Base-by-base conservation (phyloP, 2,113 vertebrate species). In the Gnathonemus echidnorhynchus region DNA sequence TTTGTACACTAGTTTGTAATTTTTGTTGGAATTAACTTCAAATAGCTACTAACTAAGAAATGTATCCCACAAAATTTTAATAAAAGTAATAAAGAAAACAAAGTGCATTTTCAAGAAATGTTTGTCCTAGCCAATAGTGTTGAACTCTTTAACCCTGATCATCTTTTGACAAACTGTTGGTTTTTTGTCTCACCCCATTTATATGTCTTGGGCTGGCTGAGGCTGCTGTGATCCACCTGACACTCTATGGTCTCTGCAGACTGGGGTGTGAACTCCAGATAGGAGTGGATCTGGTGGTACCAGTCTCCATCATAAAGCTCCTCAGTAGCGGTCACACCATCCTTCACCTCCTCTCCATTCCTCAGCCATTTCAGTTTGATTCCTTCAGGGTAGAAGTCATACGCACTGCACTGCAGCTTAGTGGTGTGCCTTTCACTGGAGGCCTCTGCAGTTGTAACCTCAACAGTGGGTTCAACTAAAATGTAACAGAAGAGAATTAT, bases 261-360 rank as follows among this genome's bases (percentile, higher is more conserved):
- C 88, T 58, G 88, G 53, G 93, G 92, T 2, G 58, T 94, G 90
- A 92, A 92, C 90, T 93, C 92, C 91, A 93, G 90, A 45, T 93
- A 88, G 8, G 93, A 94, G 92, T 94, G 93, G 90, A 93, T 90
- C 92, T 94, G 93, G 74, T 94, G 93, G 91, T 90, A 94, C 93
- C 93, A 94, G 91, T 94, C 91, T 46, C 91, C 93, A 90, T 94
- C 15, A 9, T 90, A 17, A 88, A 93, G 88, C 92, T 93, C 93
- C 84, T 92, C 92, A n/a, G 91, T 92, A 49, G 91, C 90, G 1
- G 77, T 91, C 70, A 90, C 89, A 10, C 45, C 90, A 2, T 83
- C 62, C 0, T 88, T 88, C 39, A 91, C 74, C 5, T 86, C 42
- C 24, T 45, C 27, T 27, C 74, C 90, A 62, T 94, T 87, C 85